phyloP scores from a whole-genome alignment of 2,888 invertebrate genomes.

The Gari tellinella region DNA sequence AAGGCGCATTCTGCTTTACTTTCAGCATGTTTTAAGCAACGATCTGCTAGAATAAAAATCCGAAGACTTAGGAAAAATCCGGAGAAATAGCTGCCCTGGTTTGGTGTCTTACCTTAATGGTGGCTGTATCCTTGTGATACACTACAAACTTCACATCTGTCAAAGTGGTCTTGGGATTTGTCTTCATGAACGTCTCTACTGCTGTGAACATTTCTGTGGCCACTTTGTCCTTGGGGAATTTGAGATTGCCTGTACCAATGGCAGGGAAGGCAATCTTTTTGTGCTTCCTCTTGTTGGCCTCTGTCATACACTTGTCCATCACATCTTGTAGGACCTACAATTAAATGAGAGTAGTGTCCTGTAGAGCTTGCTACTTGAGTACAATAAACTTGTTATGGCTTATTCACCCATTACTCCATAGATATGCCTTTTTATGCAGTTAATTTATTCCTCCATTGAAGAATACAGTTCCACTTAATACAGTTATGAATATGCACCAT shows the following conservation, averaged over 20 bases:
- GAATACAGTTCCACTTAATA: too few relatives aligned
- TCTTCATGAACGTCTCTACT: constrained; percentile 49
- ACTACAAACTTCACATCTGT: constrained; percentile 54
- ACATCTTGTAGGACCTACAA: constrained; percentile 48
- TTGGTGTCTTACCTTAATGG: constrained; percentile 56
- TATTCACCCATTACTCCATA: too few relatives aligned
- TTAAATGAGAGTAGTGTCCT: neutral
- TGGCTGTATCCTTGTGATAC: constrained; percentile 53
- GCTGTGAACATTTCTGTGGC: constrained; percentile 62
- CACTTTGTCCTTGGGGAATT: constrained; percentile 50
- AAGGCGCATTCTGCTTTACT: too few relatives aligned
- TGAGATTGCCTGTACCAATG: constrained; percentile 63
- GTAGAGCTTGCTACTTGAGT: too few relatives aligned
- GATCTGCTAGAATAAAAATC: too few relatives aligned
- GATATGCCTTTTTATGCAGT: too few relatives aligned
- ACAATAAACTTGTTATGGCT: too few relatives aligned
- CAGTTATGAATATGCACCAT: too few relatives aligned
- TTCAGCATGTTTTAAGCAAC: too few relatives aligned
- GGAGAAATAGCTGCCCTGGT: too few relatives aligned
- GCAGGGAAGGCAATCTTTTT: constrained; percentile 69
- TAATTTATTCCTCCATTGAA: too few relatives aligned
- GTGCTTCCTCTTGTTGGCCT: constrained; percentile 38
- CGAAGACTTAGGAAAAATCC: too few relatives aligned
- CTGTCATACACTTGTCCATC: constrained; percentile 55
- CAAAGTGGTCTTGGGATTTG: constrained; percentile 34